These are phyloP conservation scores for Corticium candelabrum DNA, from an alignment of 37 sponge, comb jelly and placozoan species.

Conservation along the genomic window DNA sequence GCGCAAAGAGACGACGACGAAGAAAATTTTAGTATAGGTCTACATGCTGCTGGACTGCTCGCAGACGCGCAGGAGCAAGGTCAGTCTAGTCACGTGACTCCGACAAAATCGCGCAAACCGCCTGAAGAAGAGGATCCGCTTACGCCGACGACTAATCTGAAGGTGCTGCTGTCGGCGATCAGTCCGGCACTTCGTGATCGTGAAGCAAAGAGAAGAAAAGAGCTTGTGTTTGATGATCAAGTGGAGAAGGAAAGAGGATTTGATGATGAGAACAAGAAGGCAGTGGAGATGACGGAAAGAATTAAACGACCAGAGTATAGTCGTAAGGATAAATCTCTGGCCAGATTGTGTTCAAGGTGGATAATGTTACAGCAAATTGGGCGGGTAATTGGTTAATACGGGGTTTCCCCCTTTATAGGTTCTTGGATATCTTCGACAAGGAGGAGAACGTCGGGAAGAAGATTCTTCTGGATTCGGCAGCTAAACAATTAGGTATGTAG, in stretches of 20 bases:
- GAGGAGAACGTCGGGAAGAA: background rate
- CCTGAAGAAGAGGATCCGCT: no score
- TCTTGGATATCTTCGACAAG: background rate
- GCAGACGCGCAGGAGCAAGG: no score
- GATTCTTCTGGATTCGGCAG: background rate
- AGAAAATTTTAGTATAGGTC: no score
- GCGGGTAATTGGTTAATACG: slow-evolving; percentile 16
- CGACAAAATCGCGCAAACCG: no score
- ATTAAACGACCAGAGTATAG: background rate
- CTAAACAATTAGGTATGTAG: background rate
- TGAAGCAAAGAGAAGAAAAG: slow-evolving; percentile 22
- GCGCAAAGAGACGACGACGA: no score
- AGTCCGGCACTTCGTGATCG: slow-evolving; percentile 25
- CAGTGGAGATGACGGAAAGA: no score
- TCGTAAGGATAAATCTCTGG: background rate
- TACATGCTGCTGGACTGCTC: no score
- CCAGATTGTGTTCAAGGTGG: background rate
- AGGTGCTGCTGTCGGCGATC: slow-evolving; percentile 69
- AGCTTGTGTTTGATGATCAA: background rate
- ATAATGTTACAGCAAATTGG: background rate
- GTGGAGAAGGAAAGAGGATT: slow-evolving; percentile 8
- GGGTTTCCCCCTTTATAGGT: slow-evolving; percentile 60
- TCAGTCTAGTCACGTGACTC: no score
- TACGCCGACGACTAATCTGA: slow-evolving; percentile 79
- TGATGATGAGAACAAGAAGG: slow-evolving; percentile 7